Base-by-base conservation (phyloP, 2,113 vertebrate genomes). In the Aphyosemion australe region DNA sequence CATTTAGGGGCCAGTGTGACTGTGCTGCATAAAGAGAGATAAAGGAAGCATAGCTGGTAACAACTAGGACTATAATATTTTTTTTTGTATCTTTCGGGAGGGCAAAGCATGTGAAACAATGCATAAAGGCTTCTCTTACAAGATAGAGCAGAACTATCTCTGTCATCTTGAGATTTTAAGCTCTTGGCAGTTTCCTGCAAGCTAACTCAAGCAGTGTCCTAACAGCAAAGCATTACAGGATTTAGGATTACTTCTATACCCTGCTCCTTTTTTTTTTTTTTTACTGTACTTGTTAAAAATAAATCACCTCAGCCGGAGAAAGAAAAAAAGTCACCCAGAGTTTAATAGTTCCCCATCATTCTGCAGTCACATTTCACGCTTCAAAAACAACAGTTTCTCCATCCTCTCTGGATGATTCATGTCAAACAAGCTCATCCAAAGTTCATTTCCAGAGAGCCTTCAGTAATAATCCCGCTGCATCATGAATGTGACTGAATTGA, bases 361-460 rank as follows among this genome's bases (percentile, higher is more conserved):
- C 61, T 31, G 16, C 34, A 73, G 75, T 76, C 49, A 55, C 59
- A 68, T 84, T 89, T 81, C 46, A 78, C 66, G 75, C 61, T 77
- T 79, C 77, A 69, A 74, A 78, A 43, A 57, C 58, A 79, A 74
- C 42, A 5, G 42, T 72, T 76, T 69, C 39, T 55, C 62, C 49
- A 65, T 76, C 80, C 41, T 67, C 83, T 76, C 79, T 46, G 73
- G 65, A 69, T 83, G 76, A 88, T 79, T 84, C 77, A 43, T 77
- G 67, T 73, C 72, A 74, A 78, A 75, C 73, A 80, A 74, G 65
- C 79, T 79, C 74, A 77, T 84, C 74, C 81, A 83, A 76, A 74
- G 75, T 79, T 80, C 74, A 85, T 86, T 87, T 76, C 63, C 75
- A 2, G 32, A 69, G 49, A 71, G 83, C 71, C 78, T 80, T 82